Evolutionary conservation across 2,113 vertebrate genomes (phyloP).

Genomic region (Cyprinus carpio): DNA sequence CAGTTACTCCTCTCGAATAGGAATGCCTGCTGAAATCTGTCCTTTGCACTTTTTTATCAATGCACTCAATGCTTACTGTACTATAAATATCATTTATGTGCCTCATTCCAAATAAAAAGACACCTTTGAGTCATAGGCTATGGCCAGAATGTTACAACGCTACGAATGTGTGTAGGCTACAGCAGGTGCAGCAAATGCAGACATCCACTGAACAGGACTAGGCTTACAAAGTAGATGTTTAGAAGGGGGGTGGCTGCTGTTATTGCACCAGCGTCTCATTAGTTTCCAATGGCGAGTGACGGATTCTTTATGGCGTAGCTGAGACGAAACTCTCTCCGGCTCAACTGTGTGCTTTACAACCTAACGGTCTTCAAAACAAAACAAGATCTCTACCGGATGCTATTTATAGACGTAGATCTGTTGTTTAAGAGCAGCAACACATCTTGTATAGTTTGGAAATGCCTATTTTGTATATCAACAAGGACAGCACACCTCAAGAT

Average conservation of each 20-base stretch:
- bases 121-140: conserved; percentile 70
- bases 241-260: conserved; percentile 56
- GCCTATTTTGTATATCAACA: conserved; percentile 75
- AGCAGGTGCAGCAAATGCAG: conserved; percentile 35
- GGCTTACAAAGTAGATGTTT: conserved; percentile 55
- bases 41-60: conserved; percentile 96
- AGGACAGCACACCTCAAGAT: conserved; percentile 77
- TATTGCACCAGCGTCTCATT: conserved; percentile 44
- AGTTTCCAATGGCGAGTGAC: conserved; percentile 17
- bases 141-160: conserved; percentile 55
- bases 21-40: conserved; percentile 93
- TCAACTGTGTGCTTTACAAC: conserved; percentile 32
- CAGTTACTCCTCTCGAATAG: conserved; percentile 80
- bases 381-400: conserved; percentile 44
- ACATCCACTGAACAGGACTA: conserved; percentile 51
- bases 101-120: conserved; percentile 70
- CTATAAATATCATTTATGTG: conserved; percentile 81
- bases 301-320: conserved; percentile 37
- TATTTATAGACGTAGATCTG: conserved; percentile 55
- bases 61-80: conserved; percentile 88
- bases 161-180: conserved; percentile 47
- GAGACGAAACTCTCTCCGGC: not conserved
- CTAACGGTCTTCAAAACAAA: conserved; percentile 27
- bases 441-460: conserved; percentile 61
- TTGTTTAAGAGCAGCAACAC: conserved; percentile 59